Conservation (phyloP, 1,140 invertebrate genomes). For the Eumaeus atala region DNA sequence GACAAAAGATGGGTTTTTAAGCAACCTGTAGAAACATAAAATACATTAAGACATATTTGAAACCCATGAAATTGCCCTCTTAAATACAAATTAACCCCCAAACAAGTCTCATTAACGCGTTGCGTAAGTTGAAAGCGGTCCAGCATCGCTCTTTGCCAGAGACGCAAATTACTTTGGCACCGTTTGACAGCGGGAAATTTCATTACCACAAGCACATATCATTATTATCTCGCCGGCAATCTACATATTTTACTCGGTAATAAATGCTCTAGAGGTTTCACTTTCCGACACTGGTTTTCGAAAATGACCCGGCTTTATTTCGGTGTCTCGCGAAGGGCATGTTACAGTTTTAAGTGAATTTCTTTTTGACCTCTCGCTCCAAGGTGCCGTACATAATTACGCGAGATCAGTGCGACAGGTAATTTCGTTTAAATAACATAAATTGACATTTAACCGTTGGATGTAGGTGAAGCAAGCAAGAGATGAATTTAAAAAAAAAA, state of each 20-base stretch:
- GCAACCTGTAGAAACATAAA: no score
- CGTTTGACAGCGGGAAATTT: conserved; percentile 73
- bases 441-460: conserved; percentile 57
- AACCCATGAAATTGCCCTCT: neutral
- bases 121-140: conserved; percentile 69
- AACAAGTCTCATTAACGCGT: conserved; percentile 57
- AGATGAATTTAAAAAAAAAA: conserved; percentile 13
- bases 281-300: conserved; percentile 71
- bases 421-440: conserved; percentile 64
- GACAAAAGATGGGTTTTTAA: no score
- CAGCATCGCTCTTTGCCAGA: conserved; percentile 56
- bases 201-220: conserved; percentile 73
- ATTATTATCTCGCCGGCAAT: conserved; percentile 71
- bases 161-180: conserved; percentile 74
- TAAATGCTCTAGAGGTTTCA: conserved; percentile 69
- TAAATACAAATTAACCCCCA: conserved; percentile 32
- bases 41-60: no score
- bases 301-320: conserved; percentile 68
- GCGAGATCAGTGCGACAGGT: conserved; percentile 48
- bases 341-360: conserved; percentile 72
- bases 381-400: conserved; percentile 66
- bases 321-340: conserved; percentile 57
- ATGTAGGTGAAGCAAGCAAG: conserved; percentile 20
- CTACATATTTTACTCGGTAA: conserved; percentile 72
- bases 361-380: conserved; percentile 71